Evolutionary conservation across 1,140 invertebrate species (phyloP).

Genomic region (Alviniconcha marisindica): DNA sequence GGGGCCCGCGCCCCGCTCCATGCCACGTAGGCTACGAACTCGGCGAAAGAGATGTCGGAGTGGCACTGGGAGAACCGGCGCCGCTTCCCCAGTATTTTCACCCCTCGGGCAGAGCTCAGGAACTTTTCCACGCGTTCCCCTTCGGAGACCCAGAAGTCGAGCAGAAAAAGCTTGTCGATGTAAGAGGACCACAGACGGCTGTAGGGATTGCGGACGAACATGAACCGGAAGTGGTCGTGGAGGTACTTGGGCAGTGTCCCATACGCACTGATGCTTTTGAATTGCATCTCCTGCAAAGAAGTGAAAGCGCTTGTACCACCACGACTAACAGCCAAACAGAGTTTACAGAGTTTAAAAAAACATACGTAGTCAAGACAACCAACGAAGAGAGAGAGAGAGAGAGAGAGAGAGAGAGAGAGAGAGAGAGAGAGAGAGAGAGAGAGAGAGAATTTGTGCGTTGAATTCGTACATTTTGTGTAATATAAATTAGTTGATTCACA

Average conservation of each 20-base stretch:
- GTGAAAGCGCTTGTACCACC: neutral
- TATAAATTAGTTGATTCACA: too few species aligned
- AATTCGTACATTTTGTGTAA: too few species aligned
- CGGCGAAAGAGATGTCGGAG: conserved; percentile 54
- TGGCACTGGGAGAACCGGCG: conserved; percentile 38
- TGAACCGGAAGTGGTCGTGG: conserved; percentile 35
- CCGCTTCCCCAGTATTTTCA: neutral
- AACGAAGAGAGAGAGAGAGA: too few species aligned
- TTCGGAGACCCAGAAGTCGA: conserved; percentile 42
- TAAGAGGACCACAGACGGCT: conserved; percentile 53
- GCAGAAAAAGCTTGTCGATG: conserved; percentile 55
- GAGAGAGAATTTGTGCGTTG: too few species aligned
- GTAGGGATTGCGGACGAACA: conserved; percentile 56
- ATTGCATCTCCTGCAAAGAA: neutral
- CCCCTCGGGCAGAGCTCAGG: neutral
- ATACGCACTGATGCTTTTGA: neutral
- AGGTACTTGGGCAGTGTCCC: neutral
- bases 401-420: too few species aligned
- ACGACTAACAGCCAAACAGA: neutral
- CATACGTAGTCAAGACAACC: too few species aligned
- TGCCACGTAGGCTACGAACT: conserved; percentile 46
- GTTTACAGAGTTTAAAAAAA: too few species aligned
- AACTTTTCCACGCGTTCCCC: conserved; percentile 30
- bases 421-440: neutral
- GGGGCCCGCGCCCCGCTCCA: neutral